Evolutionary conservation across 1,140 invertebrate species (phyloP).

Genomic region (Drosophila navojoa): DNA sequence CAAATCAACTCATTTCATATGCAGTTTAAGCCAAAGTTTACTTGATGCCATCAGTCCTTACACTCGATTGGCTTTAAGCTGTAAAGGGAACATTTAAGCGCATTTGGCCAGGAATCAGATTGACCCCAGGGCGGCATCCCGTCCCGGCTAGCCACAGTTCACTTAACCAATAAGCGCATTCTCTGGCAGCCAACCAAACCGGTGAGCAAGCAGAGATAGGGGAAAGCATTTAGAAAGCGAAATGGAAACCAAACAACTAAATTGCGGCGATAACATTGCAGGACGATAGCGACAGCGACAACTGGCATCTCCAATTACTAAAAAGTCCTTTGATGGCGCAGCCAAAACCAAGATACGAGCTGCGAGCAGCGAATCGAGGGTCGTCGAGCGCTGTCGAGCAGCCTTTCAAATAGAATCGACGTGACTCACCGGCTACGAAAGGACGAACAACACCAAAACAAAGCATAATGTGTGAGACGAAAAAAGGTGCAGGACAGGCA

Average conservation of each 20-base stretch:
- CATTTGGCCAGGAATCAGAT: background rate
- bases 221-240: conserved; percentile 62
- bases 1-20: no score
- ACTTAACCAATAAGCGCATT: conserved; percentile 33
- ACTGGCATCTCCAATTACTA: conserved; percentile 67
- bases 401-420: conserved; percentile 53
- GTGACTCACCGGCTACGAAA: conserved; percentile 55
- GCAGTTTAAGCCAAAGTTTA: background rate
- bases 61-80: background rate
- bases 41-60: background rate
- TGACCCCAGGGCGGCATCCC: background rate
- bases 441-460: conserved; percentile 26
- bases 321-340: conserved; percentile 38
- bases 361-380: conserved; percentile 8
- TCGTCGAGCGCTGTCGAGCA: background rate
- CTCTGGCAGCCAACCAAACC: background rate
- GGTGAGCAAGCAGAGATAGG: conserved; percentile 46
- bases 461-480: conserved; percentile 35
- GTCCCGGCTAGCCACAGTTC: conserved; percentile 6
- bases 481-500: conserved; percentile 60
- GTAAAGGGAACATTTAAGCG: background rate
- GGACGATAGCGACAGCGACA: conserved; percentile 39
- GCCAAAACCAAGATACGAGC: conserved; percentile 44
- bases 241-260: conserved; percentile 63
- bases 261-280: conserved; percentile 49